These are phyloP conservation scores for Gonioctena quinquepunctata DNA, from an alignment of 1,140 invertebrate genomes.

Conservation along the genomic window DNA sequence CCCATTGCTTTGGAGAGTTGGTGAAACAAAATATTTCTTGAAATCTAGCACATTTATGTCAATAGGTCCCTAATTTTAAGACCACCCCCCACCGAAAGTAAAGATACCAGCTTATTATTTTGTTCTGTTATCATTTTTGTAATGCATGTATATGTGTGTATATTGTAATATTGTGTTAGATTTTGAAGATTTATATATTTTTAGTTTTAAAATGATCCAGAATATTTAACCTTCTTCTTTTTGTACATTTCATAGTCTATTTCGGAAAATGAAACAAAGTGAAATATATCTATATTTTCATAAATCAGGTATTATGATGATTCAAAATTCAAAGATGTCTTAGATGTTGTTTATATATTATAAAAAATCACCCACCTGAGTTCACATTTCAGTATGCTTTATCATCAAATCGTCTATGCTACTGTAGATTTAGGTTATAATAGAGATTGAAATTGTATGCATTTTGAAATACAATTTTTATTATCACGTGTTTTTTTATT, in stretches of 20 bases:
- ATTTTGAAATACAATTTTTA: conserved; percentile 43
- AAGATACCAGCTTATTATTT: too few species aligned
- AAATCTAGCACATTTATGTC: conserved; percentile 25
- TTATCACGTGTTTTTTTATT: conserved; percentile 24
- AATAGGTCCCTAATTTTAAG: background rate
- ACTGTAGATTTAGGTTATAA: conserved; percentile 36
- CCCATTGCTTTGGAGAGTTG: background rate
- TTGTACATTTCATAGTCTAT: conserved; percentile 17
- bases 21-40: too few species aligned
- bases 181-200: conserved; percentile 28
- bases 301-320: background rate
- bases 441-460: conserved; percentile 37
- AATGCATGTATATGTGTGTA: conserved; percentile 29
- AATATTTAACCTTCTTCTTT: background rate
- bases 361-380: background rate
- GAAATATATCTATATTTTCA: conserved; percentile 21
- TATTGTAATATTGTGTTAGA: conserved; percentile 38
- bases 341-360: background rate
- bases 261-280: conserved; percentile 7
- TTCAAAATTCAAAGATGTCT: background rate
- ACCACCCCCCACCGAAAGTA: too few species aligned
- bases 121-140: background rate
- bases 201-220: conserved; percentile 7
- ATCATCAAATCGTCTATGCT: conserved; percentile 38
- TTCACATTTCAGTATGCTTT: conserved; percentile 20